These are phyloP conservation scores for Nemopilema nomurai DNA, from an alignment of 30 jellyfish, hydroid and myxozoan species.

Conservation along the genomic window DNA sequence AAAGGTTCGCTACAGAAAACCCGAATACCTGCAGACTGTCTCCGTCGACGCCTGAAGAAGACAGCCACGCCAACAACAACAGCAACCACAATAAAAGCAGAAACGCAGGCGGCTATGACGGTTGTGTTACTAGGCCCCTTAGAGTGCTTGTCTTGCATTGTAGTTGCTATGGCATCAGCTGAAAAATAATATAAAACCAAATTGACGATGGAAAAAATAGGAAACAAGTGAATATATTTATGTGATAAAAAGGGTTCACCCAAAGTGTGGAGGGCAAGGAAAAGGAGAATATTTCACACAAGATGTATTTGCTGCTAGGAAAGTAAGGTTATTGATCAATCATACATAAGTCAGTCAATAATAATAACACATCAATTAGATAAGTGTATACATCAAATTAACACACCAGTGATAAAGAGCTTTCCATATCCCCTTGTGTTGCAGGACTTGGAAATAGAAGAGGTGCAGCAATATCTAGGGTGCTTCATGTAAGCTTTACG, in stretches of 20 bases:
- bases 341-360: neutral
- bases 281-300: neutral
- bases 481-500: neutral
- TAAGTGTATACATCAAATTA: too few species aligned
- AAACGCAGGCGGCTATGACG: neutral
- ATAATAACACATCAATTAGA: neutral
- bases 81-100: neutral
- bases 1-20: neutral
- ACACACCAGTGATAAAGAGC: neutral
- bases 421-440: neutral
- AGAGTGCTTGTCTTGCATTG: neutral
- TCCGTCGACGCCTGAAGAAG: neutral
- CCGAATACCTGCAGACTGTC: neutral
- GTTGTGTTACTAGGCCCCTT: neutral
- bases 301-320: too few species aligned
- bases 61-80: neutral
- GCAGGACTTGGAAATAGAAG: neutral
- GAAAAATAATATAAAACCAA: too few species aligned
- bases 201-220: neutral
- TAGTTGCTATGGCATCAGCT: neutral
- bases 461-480: neutral
- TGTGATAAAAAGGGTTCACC: neutral
- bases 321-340: too few species aligned
- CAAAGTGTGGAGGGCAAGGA: neutral
- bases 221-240: neutral